These are phyloP conservation scores for Syngnathus scovelli DNA, from an alignment of 2,113 vertebrate genomes.

Conservation along the genomic window DNA sequence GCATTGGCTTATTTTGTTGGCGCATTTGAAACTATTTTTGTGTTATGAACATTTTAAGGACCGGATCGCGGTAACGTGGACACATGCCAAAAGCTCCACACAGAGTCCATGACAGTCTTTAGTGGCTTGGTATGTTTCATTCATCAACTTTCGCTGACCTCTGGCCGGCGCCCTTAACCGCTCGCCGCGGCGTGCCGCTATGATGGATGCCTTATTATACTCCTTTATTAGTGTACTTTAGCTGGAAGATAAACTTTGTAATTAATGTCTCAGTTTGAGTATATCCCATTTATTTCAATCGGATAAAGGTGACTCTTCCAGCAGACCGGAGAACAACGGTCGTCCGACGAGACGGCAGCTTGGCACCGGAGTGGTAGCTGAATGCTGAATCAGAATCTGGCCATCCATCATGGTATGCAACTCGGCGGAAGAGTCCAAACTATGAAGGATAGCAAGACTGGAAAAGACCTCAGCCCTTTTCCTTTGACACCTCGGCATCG, in stretches of 20 bases:
- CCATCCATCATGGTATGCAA: constrained; percentile 72
- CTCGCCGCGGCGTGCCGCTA: constrained; percentile 45
- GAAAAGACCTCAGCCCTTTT: constrained; percentile 33
- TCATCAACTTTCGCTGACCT: constrained; percentile 66
- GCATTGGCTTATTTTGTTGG: constrained; percentile 30
- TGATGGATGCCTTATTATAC: constrained; percentile 74
- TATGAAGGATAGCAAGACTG: constrained; percentile 45
- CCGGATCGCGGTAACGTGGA: background rate
- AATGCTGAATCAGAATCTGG: constrained; percentile 74
- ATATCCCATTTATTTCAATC: constrained; percentile 77
- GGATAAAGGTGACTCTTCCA: constrained; percentile 76
- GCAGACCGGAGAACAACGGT: constrained; percentile 72
- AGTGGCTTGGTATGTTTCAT: constrained; percentile 54
- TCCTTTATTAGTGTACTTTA: constrained; percentile 74
- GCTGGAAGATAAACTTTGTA: constrained; percentile 73
- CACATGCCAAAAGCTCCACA: background rate
- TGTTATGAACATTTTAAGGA: background rate
- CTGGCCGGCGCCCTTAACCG: constrained; percentile 65
- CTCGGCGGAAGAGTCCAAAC: constrained; percentile 54
- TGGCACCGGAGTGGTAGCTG: constrained; percentile 67
- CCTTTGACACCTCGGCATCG: constrained; percentile 7
- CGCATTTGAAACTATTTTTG: background rate
- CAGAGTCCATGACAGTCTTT: constrained; percentile 33
- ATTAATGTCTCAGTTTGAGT: constrained; percentile 77
- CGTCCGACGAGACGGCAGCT: constrained; percentile 68